Conservation (phyloP, 2,888 invertebrate species). For the Cataglyphis livida region DNA sequence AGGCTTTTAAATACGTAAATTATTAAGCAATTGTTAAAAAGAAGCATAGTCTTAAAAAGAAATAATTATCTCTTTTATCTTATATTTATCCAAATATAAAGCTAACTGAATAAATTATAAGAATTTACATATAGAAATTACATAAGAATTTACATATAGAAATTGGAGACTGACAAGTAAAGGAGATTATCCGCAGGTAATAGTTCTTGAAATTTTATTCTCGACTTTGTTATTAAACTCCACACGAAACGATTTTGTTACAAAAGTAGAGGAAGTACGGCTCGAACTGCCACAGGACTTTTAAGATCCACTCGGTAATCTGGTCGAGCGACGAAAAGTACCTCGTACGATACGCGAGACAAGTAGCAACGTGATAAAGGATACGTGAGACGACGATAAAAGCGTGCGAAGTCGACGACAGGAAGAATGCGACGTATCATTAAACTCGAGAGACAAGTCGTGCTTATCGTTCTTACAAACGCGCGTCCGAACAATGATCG, state of each 20-base stretch:
- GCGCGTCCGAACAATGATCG: neutral
- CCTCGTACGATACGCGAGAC: constrained; percentile 17
- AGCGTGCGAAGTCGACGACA: constrained; percentile 43
- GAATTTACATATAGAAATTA: constrained; percentile 9
- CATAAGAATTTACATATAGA: neutral
- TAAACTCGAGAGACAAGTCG: constrained; percentile 35
- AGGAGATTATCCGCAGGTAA: neutral
- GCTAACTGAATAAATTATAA: neutral
- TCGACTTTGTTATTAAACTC: constrained; percentile 13
- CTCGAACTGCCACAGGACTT: constrained; percentile 27
- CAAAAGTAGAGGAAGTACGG: neutral
- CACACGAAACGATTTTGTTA: neutral
- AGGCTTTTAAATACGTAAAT: neutral
- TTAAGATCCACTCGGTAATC: constrained; percentile 46
- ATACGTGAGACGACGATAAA: constrained; percentile 39
- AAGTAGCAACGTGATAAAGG: constrained; percentile 42
- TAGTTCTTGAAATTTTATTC: constrained; percentile 37
- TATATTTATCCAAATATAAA: neutral
- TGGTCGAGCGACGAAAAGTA: constrained; percentile 26
- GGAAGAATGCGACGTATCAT: constrained; percentile 30
- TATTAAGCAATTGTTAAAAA: too few relatives aligned
- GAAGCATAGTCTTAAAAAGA: neutral
- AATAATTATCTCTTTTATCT: neutral
- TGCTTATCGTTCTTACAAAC: constrained; percentile 17
- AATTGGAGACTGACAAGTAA: neutral